Evolutionary conservation across 2,113 vertebrate genomes (phyloP), one percentile per base, ranked within the genome.

Genomic region (Pterocles gutturalis): DNA sequence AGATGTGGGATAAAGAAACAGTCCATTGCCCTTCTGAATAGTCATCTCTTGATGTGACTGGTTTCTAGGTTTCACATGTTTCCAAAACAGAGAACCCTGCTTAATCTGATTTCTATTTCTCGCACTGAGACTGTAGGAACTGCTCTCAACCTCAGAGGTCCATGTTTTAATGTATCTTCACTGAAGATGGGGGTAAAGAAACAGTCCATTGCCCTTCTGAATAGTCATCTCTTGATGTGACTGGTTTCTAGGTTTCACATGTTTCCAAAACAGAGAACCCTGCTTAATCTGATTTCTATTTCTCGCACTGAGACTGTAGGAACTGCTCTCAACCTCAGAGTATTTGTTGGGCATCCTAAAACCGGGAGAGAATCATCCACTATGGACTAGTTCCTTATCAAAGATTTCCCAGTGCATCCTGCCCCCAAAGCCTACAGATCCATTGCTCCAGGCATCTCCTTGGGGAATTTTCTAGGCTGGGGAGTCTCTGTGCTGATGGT

Each of bases 371-470:
- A 34, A 34, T 62, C 38, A 71, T 22, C 3, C 12, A 38, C 20
- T 11, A 34, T 2, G 34, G 24, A 54, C 22, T 38, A 62, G 26
- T 12, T 80, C 14, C 25, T 62, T 28, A 19, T 24, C 19, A 75
- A 31, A 82, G 43, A 77, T 65, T 57, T 91, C 64, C 36, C 45
- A 49, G 36, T n/a, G 17, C 16, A 69, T 77, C n/a, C 77, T 5
- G 2, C 13, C 48, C 33, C 43, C 1, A 5, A 57, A 17, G 24
- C 33, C 54, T 41, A 10, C 31, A 26, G 17, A 21, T 53, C 28
- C n/a, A n/a, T 66, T 0, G 0, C n/a, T 62, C 21, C 54, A 70
- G 41, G 12, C 10, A 45, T 13, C 20, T 25, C 41, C 17, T 5
- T 11, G 2, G 26, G 33, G 51, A 46, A 60, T 83, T 48, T 78